These are phyloP conservation scores for Turritopsis rubra DNA, from an alignment of 30 jellyfish, hydroid and myxozoan species.

Conservation along the genomic window DNA sequence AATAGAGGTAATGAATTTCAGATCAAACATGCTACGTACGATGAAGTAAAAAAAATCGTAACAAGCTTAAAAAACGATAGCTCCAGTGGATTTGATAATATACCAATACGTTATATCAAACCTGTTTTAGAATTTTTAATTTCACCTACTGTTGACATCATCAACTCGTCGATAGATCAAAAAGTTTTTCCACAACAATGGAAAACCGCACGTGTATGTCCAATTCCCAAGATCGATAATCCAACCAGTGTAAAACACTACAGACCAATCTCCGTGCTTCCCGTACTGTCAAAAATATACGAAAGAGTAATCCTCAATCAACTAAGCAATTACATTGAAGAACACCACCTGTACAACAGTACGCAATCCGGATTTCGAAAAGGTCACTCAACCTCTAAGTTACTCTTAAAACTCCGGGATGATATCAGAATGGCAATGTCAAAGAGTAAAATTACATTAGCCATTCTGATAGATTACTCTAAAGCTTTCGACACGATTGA, in stretches of 20 bases:
- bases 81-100: constrained; percentile 1
- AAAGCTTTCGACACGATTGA: constrained; percentile 20
- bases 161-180: constrained; percentile 2
- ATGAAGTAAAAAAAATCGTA: not conserved
- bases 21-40: constrained; percentile 17
- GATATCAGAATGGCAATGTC: not conserved
- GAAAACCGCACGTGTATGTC: constrained; percentile 5
- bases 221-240: not conserved
- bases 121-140: not conserved
- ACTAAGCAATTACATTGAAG: not conserved
- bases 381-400: not conserved
- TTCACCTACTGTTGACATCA: not conserved
- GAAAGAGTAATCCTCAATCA: constrained; percentile 6
- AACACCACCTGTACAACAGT: not conserved
- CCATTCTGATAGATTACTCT: constrained; percentile 1
- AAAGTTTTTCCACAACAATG: not conserved
- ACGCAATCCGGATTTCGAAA: constrained; percentile 10
- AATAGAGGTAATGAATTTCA: not conserved
- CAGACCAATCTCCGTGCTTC: constrained; percentile 3
- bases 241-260: not conserved
- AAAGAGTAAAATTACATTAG: not conserved
- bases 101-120: not conserved
- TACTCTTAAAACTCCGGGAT: not conserved
- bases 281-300: constrained; percentile 3
- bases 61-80: not conserved